Conservation (phyloP, 2,888 invertebrate species). For the Cryptocephalus moraei region DNA sequence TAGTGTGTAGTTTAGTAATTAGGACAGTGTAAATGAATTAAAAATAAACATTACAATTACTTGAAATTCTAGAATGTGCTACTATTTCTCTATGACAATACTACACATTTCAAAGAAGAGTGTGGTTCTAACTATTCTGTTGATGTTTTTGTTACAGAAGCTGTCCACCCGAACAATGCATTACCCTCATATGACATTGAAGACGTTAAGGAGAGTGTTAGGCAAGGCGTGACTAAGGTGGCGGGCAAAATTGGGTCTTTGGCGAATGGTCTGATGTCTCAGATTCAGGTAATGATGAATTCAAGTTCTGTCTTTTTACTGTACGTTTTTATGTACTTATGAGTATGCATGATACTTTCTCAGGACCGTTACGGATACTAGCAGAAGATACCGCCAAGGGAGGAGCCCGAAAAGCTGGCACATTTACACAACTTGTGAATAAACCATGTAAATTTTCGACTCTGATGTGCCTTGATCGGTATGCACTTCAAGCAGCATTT, state of each 20-base stretch:
- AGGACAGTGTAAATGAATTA: too few species aligned
- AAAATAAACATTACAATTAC: too few species aligned
- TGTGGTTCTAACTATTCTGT: background rate
- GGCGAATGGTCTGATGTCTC: conserved; percentile 88
- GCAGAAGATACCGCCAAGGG: conserved; percentile 11
- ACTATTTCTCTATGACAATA: too few species aligned
- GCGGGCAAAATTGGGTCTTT: conserved; percentile 92
- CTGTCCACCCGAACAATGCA: conserved; percentile 19
- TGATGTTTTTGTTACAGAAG: conserved; percentile 8
- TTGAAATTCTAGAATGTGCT: too few species aligned
- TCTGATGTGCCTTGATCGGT: too few species aligned
- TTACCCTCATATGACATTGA: conserved; percentile 72
- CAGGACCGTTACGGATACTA: conserved; percentile 32
- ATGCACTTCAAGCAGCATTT: too few species aligned
- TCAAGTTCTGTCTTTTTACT: too few species aligned
- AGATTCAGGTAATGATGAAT: conserved; percentile 60
- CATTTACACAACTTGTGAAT: conserved; percentile 14
- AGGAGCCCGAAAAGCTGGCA: conserved; percentile 8
- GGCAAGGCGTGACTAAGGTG: conserved; percentile 93
- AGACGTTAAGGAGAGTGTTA: conserved; percentile 94
- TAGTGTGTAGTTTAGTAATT: too few species aligned
- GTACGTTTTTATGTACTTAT: too few species aligned
- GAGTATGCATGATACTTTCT: conserved; percentile 9
- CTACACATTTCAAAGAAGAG: background rate
- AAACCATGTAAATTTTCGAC: too few species aligned